Base-by-base conservation (phyloP, 2,113 vertebrate genomes). In the Stegastes partitus region DNA sequence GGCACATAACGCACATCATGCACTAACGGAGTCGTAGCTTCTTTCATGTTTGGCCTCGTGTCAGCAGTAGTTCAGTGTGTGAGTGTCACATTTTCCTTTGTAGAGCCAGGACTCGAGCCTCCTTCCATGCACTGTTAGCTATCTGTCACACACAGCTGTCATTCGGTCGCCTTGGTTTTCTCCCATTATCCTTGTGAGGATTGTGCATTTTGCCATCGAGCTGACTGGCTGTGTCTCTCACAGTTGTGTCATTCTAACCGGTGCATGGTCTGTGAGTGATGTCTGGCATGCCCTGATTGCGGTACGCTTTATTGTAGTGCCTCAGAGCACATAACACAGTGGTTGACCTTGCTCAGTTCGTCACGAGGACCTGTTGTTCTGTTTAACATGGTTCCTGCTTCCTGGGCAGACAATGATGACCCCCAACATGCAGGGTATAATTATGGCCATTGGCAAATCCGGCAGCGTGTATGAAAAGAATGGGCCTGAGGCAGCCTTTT, bases 371-470 rank as follows among this genome's bases (percentile, higher is more conserved):
- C 79, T 74, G 8, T 68, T 85, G 77, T 91, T 74, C 39, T 87
- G 66, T 87, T 88, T 94, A 93, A 94, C 84, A 16, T 74, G 80
- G 86, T 89, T 95, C 95, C 96, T 94, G 87, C 89, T 94, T 89
- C 94, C 85, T 94, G 93, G 96, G 95, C 96, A 99, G 98, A 96
- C 97, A 69, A 97, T 99, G 97, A 96, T 98, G 97, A 98, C 97
- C 91, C 97, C 98, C 92, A 96, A 96, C 95, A 99, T 99, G 98
- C 98, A 99, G 96, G 97, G 97, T 96, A 95, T 99, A 94, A 97
- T 99, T 95, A 98, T 99, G 97, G 97, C 98, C 91, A 97, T 99
- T 97, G 97, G 96, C 96, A 98, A 98, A 97, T 95, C 97, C 95
- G 94, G 96, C 95, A 96, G 87, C 96, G 95, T 98, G 55, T 98